These are phyloP conservation scores for Myopa testacea DNA, from an alignment of 2,888 invertebrate genomes.

Conservation along the genomic window DNA sequence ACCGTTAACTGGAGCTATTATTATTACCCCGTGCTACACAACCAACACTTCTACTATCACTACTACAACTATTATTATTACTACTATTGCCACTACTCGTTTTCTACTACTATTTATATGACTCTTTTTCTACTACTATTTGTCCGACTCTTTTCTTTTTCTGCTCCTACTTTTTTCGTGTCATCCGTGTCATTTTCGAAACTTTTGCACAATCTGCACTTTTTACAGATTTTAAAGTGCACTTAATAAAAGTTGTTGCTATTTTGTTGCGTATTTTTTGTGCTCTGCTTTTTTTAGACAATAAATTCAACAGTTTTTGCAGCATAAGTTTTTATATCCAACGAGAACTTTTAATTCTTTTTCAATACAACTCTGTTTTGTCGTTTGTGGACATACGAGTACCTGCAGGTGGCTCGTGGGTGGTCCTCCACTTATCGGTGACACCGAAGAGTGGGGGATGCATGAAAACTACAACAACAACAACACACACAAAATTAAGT, in stretches of 20 bases:
- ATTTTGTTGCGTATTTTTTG: not conserved
- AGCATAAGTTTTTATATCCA: slow-evolving; percentile 13
- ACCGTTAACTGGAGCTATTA: too few relatives aligned
- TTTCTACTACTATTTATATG: too few relatives aligned
- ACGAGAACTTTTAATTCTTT: slow-evolving; percentile 3
- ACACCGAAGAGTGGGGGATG: not conserved
- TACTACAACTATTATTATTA: too few relatives aligned
- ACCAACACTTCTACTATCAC: too few relatives aligned
- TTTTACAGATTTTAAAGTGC: not conserved
- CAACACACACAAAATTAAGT: not conserved
- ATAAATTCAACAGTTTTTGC: slow-evolving; percentile 19
- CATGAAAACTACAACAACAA: not conserved
- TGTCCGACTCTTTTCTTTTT: not conserved
- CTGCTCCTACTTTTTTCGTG: not conserved
- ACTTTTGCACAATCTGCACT: not conserved
- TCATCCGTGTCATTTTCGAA: not conserved
- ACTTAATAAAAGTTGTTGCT: not conserved
- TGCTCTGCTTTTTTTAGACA: not conserved
- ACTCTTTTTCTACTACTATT: too few relatives aligned
- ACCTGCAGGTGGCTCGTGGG: too few relatives aligned
- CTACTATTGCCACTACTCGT: too few relatives aligned
- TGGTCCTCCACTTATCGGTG: not conserved
- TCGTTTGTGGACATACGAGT: not conserved
- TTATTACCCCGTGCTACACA: too few relatives aligned
- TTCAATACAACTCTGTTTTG: not conserved